Conservation (phyloP, 2,888 invertebrate species). For the Chrysina gloriosa region DNA sequence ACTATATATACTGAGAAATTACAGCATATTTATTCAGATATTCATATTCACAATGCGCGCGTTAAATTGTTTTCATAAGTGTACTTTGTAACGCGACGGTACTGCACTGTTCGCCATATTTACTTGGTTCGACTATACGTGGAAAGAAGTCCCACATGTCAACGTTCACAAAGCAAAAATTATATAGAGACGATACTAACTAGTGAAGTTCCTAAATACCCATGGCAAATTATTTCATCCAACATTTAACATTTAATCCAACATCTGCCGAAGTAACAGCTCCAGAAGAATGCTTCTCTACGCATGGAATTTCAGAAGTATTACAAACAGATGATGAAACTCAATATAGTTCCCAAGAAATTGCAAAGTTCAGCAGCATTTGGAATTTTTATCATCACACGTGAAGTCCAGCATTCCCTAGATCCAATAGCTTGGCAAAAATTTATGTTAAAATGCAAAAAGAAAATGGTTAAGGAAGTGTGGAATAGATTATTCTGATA, state of each 20-base stretch:
- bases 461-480: too few species aligned
- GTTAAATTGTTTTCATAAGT: too few species aligned
- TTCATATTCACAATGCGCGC: too few species aligned
- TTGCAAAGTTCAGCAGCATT: neutral
- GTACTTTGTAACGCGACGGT: too few species aligned
- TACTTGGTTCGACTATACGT: too few species aligned
- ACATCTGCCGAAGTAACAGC: neutral
- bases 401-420: neutral
- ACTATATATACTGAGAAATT: too few species aligned
- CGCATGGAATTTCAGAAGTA: neutral
- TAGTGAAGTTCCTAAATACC: neutral
- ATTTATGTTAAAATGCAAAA: neutral
- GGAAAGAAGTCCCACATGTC: neutral
- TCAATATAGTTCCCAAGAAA: neutral
- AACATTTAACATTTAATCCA: too few species aligned
- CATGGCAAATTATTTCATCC: neutral
- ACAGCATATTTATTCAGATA: too few species aligned
- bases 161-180: neutral
- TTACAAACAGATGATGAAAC: neutral
- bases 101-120: too few species aligned
- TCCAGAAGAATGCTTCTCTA: neutral
- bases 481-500: too few species aligned
- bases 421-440: neutral
- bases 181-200: neutral
- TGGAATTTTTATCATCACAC: too few species aligned